Base-by-base conservation (phyloP, 2,888 invertebrate genomes). In the Allophyes oxyacanthae region DNA sequence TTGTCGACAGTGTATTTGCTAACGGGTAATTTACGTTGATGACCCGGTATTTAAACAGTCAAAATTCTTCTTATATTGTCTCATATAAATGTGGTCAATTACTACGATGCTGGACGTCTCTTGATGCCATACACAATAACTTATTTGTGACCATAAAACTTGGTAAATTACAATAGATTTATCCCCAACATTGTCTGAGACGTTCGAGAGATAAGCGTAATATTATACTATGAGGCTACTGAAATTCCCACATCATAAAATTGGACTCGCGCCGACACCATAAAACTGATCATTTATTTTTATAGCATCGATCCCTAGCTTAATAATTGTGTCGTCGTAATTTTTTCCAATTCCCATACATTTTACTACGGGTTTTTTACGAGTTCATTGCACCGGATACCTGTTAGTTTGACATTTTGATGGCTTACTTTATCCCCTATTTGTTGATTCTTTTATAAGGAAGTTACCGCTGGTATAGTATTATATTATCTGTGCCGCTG, bases 251-350 rank as follows among this genome's bases (percentile, higher is more conserved):
- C 88, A 85, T 87, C 88, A 86, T 90, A 90, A 91, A 90, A 84
- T 84, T 82, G 83, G 83, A 72, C 83, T 83, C 84, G 79, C 73
- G 76, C 76, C 81, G 83, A 73, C 78, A 82, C 81, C 66, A 85
- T 88, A 88, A 89, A 89, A 84, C 69, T 77, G 86, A 87, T 88
- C 87, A 87, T 91, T 91, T 88, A 87, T 82, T 90, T 91, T 91
- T 90, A 91, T 82, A 87, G 83, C 83, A 81, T 81, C 83, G 84
- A 85, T 84, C 85, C 88, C 83, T 75, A 68, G 81, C 81, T 85
- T 83, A 85, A 89, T 91, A 89, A 91, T 90, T 89, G 86, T 85
- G 84, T 85, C 80, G 75, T 79, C 80, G 81, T 88, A 83, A 84
- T 84, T 85, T 84, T 76, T 64, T 75, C 75, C 77, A 72, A 77